Base-by-base conservation (phyloP, 1,140 invertebrate genomes). In the Drosophila lini region DNA sequence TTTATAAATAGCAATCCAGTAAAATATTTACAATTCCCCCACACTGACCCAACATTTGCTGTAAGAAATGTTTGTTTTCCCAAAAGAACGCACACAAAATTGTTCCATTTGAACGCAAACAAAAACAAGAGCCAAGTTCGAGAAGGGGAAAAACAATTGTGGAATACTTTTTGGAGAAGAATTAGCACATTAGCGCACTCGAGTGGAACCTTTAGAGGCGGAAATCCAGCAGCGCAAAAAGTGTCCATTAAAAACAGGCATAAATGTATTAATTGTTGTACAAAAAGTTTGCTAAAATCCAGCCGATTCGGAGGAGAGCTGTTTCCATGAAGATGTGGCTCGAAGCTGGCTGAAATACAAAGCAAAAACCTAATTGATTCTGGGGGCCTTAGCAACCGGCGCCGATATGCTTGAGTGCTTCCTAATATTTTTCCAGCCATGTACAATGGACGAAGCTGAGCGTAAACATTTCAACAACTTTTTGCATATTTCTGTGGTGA, bases 381-480 rank as follows among this genome's bases (percentile, higher is more conserved):
- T 89, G 70, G 55, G 80, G 52, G 81, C 47, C 64, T 84, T 68
- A 59, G 69, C 58, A 84, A 81, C 74, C 59, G 84, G 69, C 84
- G 61, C 75, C 73, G 84, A 67, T 70, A 40, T 74, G 80, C 68
- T 69, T 52, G 62, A 89, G 84, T 68, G 78, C 65, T 42, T 47
- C 47, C 44, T 60, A 64, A 74, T 74, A 67, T 75, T 88, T 65
- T 83, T 71, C 68, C 71, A 79, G 7, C 61, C 68, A 78, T 78
- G 74, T 89, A 80, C 78, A 84, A 65, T 83, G 80, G 48, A 81
- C 80, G 68, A 84, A 89, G 71, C 84, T 89, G 65, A 88, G 80
- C 84, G 84, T 89, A 81, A 88, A 88, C 63, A 89, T 89, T 88
- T 84, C 84, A 89, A 73, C 84, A 81, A 69, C 63, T 67, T 74